Conservation (phyloP, 2,797 vertebrate genomes). For the Esox masquinongy region DNA sequence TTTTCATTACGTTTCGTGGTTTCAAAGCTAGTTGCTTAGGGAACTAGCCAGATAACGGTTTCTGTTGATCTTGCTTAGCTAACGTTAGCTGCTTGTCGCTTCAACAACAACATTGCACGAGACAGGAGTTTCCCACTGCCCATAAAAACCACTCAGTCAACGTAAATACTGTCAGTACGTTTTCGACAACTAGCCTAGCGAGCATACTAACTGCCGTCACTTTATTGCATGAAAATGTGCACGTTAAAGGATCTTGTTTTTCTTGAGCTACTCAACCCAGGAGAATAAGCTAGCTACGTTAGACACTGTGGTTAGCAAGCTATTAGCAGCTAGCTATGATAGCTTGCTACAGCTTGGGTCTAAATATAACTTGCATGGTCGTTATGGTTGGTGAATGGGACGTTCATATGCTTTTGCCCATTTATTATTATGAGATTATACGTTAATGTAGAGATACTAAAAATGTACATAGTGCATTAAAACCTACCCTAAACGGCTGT, state of each 20-base stretch:
- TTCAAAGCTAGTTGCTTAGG: background rate
- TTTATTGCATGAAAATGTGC: background rate
- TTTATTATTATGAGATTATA: too few relatives aligned
- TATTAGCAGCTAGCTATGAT: constrained; percentile 20
- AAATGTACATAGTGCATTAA: constrained; percentile 3
- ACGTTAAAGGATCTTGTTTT: background rate
- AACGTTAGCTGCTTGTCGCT: too few relatives aligned
- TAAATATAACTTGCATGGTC: constrained; percentile 69
- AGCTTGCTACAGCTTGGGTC: constrained; percentile 46
- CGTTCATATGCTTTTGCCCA: background rate
- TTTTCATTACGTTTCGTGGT: too few relatives aligned
- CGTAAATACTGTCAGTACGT: background rate
- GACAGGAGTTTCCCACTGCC: too few relatives aligned
- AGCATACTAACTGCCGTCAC: too few relatives aligned
- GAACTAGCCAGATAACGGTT: constrained; percentile 2
- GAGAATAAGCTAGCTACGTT: background rate
- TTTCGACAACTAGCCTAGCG: background rate
- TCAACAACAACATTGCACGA: too few relatives aligned
- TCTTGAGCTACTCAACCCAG: background rate
- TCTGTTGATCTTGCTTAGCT: too few relatives aligned
- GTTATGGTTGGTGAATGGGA: constrained; percentile 10
- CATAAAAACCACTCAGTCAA: too few relatives aligned
- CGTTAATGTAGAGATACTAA: background rate
- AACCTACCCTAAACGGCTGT: constrained; percentile 66
- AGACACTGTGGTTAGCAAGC: background rate